Evolutionary conservation across 2,113 vertebrate genomes (phyloP).

Genomic region (Amblyornis subalaris): DNA sequence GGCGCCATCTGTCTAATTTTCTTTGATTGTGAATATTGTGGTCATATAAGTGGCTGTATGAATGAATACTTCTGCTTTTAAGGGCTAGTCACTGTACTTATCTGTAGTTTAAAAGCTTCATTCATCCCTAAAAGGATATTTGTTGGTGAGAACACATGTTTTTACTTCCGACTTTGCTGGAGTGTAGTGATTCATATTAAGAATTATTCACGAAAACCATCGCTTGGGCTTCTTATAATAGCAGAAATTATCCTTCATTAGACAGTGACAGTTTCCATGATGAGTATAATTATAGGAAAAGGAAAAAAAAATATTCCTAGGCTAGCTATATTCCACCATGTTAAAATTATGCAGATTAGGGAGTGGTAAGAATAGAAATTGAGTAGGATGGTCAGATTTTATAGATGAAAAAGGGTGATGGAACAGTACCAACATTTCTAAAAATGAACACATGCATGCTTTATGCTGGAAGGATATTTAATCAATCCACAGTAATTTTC

Average conservation of each 20-base stretch:
- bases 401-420: slow-evolving; percentile 45
- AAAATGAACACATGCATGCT: slow-evolving; percentile 50
- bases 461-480: slow-evolving; percentile 19
- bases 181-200: slow-evolving; percentile 71
- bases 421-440: slow-evolving; percentile 46
- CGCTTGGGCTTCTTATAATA: slow-evolving; percentile 72
- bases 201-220: slow-evolving; percentile 76
- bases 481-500: slow-evolving; percentile 2
- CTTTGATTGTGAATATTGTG: not conserved
- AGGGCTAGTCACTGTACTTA: not conserved
- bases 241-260: slow-evolving; percentile 81
- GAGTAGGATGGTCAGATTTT: slow-evolving; percentile 74
- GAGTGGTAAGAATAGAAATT: slow-evolving; percentile 70
- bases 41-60: not conserved
- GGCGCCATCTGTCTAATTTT: not conserved
- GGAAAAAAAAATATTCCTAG: slow-evolving; percentile 56
- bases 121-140: slow-evolving; percentile 35
- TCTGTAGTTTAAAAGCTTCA: not conserved
- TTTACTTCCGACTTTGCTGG: slow-evolving; percentile 64
- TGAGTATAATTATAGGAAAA: slow-evolving; percentile 75
- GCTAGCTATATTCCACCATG: slow-evolving; percentile 72
- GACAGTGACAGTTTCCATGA: slow-evolving; percentile 74
- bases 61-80: not conserved
- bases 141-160: slow-evolving; percentile 54
- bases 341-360: slow-evolving; percentile 75